A percentile compares a stretch with the other conserved stretches of the same genome.
phyloP scores from a whole-genome alignment of 92 coral and sea anemone species.

The Epizoanthus scotinus region DNA sequence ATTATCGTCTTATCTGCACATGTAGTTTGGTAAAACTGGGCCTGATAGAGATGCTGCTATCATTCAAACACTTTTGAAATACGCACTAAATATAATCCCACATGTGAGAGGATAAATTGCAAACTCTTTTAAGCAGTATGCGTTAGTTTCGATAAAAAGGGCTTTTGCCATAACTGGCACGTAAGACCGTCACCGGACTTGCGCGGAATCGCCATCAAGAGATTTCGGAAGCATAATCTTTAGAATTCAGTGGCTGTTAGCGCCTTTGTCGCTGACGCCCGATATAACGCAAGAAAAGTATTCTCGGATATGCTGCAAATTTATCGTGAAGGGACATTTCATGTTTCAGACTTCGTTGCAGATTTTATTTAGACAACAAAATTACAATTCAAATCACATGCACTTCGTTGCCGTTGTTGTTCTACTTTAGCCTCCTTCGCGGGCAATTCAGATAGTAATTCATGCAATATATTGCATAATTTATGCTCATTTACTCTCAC shows the following conservation, averaged over 20 bases:
- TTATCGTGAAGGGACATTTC: too few species aligned
- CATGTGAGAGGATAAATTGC: not conserved
- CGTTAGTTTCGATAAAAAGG: conserved; percentile 45
- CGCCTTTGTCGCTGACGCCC: conserved; percentile 74
- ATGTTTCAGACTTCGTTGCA: too few species aligned
- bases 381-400: too few species aligned
- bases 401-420: too few species aligned
- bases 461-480: too few species aligned
- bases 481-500: too few species aligned
- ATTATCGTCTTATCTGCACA: not conserved
- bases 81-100: conserved; percentile 21
- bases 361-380: too few species aligned
- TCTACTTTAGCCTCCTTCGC: too few species aligned
- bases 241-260: conserved; percentile 84
- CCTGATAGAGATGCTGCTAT: not conserved
- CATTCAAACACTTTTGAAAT: not conserved
- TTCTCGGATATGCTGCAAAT: too few species aligned
- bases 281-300: not conserved
- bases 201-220: conserved; percentile 99
- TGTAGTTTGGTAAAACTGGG: not conserved
- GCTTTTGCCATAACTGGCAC: conserved; percentile 93
- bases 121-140: not conserved
- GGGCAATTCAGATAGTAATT: too few species aligned
- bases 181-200: conserved; percentile 68
- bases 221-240: conserved; percentile 99